phyloP scores from a whole-genome alignment of 2,888 invertebrate species.

The Amphimallon solstitiale region DNA sequence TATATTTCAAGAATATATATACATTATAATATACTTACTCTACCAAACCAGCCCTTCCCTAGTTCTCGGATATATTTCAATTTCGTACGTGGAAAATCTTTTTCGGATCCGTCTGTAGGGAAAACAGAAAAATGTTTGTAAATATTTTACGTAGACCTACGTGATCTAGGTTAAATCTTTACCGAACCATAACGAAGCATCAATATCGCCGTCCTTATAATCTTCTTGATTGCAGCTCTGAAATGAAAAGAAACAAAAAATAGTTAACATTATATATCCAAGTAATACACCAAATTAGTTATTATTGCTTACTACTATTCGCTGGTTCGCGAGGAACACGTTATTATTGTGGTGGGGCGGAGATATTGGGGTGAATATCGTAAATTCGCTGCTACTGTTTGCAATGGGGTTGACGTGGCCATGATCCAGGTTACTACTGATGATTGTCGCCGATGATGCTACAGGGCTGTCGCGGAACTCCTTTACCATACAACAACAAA shows the following conservation, averaged over 20 bases:
- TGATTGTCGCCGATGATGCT: constrained; percentile 52
- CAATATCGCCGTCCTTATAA: constrained; percentile 59
- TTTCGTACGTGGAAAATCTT: constrained; percentile 78
- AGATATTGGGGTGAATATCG: constrained; percentile 62
- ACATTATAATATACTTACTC: constrained; percentile 65
- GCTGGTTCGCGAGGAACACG: constrained; percentile 61
- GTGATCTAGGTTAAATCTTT: constrained; percentile 45
- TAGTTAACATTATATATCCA: constrained; percentile 4
- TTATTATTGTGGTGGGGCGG: constrained; percentile 61
- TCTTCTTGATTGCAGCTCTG: constrained; percentile 56
- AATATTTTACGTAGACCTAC: constrained; percentile 40
- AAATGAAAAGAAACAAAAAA: constrained; percentile 41
- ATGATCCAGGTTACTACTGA: constrained; percentile 56
- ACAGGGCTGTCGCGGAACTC: constrained; percentile 62
- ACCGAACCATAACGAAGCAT: constrained; percentile 65
- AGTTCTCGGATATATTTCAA: constrained; percentile 85
- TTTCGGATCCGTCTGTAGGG: constrained; percentile 63
- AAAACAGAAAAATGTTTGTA: not conserved
- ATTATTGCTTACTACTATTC: constrained; percentile 54
- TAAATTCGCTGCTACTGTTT: constrained; percentile 57
- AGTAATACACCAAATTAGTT: not conserved
- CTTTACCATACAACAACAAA: constrained; percentile 50
- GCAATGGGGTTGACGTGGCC: constrained; percentile 62
- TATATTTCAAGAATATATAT: constrained; percentile 18
- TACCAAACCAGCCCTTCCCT: constrained; percentile 88